phyloP scores from a whole-genome alignment of 2,797 vertebrate genomes.

The Neomorphus geoffroyi region DNA sequence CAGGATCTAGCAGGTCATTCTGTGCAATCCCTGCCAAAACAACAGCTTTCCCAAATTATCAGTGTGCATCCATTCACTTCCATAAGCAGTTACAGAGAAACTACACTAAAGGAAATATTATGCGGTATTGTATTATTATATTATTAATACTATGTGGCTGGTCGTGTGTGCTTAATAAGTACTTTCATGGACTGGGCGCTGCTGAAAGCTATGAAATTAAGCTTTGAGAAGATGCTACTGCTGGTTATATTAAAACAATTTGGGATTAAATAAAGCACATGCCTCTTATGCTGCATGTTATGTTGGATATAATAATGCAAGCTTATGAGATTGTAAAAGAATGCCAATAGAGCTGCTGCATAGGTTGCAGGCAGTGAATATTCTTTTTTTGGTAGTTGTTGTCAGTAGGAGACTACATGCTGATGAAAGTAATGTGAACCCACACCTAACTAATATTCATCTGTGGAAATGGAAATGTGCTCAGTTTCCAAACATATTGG shows the following conservation, averaged over 20 bases:
- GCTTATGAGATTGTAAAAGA: neutral
- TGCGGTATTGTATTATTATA: neutral
- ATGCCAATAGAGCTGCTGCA: neutral
- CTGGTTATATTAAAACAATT: neutral
- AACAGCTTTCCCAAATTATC: neutral
- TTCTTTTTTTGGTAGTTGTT: neutral
- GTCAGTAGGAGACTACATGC: neutral
- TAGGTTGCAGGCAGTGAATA: neutral
- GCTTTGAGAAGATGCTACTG: neutral
- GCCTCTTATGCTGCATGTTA: neutral
- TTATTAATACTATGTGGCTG: neutral
- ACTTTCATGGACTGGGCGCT: neutral
- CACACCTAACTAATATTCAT: neutral
- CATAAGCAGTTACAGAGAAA: neutral
- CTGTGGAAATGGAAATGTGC: neutral
- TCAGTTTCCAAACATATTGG: neutral
- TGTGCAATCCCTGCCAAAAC: neutral
- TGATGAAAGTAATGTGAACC: neutral
- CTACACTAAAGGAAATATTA: neutral
- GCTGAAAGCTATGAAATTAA: neutral
- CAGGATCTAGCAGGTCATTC: neutral
- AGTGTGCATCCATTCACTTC: neutral
- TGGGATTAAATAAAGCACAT: neutral
- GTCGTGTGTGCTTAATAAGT: neutral
- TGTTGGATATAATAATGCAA: neutral